A percentile compares a stretch with the other conserved stretches of the same genome.
These are phyloP conservation scores for Microplitis demolitor DNA, from an alignment of 1,140 invertebrate genomes.

Conservation along the genomic window DNA sequence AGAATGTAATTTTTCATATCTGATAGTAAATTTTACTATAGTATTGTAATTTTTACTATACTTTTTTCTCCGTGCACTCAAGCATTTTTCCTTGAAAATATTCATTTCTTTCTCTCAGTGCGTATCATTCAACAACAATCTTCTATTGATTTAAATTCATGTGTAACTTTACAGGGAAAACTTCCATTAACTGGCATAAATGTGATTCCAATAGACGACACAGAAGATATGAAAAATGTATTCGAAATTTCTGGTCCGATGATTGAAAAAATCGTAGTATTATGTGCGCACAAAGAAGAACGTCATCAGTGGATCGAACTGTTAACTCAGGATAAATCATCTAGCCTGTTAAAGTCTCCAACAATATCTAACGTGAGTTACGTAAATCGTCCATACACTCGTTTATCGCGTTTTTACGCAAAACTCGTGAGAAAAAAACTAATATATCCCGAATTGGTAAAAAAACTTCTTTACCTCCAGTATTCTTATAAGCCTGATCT, in stretches of 20 bases:
- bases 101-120: no score
- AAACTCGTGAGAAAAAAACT: conserved; percentile 73
- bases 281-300: conserved; percentile 83
- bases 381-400: conserved; percentile 59
- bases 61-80: no score
- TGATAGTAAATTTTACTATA: no score
- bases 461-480: conserved; percentile 73
- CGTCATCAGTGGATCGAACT: conserved; percentile 87
- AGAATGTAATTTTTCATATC: no score
- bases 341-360: conserved; percentile 51
- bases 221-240: conserved; percentile 81
- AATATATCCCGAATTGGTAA: conserved; percentile 72
- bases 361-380: conserved; percentile 57
- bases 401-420: conserved; percentile 75
- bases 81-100: no score
- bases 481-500: conserved; percentile 58
- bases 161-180: conserved; percentile 73
- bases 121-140: no score
- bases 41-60: no score
- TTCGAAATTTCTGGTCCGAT: conserved; percentile 90
- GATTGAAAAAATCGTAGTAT: conserved; percentile 86
- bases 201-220: conserved; percentile 78
- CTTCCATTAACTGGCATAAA: conserved; percentile 84
- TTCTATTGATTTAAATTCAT: no score
- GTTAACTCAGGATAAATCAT: conserved; percentile 69